Conservation (phyloP, 1,140 invertebrate genomes). For the Melitaea cinxia region DNA sequence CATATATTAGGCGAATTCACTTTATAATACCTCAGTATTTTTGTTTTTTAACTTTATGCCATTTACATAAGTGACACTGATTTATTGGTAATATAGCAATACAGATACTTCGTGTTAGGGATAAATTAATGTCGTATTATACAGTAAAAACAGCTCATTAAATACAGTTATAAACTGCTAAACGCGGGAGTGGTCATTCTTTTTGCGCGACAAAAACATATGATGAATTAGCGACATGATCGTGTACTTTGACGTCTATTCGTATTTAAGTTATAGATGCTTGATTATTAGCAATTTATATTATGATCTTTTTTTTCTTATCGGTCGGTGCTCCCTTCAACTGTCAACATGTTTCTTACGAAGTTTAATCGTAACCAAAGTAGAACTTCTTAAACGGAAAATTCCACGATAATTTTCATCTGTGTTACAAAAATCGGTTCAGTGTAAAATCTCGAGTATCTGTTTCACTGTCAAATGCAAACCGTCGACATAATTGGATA, state of each 20-base stretch:
- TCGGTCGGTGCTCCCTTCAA: neutral
- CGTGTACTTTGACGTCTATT: slow-evolving; percentile 29
- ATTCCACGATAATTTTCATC: neutral
- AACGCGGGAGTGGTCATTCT: slow-evolving; percentile 49
- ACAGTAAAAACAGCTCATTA: slow-evolving; percentile 47
- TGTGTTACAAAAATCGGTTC: neutral
- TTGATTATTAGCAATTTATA: slow-evolving; percentile 7
- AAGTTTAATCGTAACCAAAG: neutral
- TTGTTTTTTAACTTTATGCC: neutral
- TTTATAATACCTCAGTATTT: neutral
- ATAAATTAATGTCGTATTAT: slow-evolving; percentile 45
- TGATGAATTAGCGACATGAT: slow-evolving; percentile 63
- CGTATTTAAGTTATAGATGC: slow-evolving; percentile 6
- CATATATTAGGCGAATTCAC: slow-evolving; percentile 13
- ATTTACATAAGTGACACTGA: slow-evolving; percentile 47
- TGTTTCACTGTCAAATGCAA: neutral
- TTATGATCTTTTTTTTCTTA: neutral
- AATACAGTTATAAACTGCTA: slow-evolving; percentile 56
- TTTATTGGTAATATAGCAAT: slow-evolving; percentile 46
- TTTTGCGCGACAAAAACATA: slow-evolving; percentile 63
- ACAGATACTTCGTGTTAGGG: too few relatives aligned
- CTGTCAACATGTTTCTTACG: neutral
- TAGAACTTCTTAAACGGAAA: neutral
- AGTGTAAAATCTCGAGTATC: neutral
- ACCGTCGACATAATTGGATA: slow-evolving; percentile 7